phyloP scores from a whole-genome alignment of 2,888 invertebrate genomes.

The Athalia cordata region DNA sequence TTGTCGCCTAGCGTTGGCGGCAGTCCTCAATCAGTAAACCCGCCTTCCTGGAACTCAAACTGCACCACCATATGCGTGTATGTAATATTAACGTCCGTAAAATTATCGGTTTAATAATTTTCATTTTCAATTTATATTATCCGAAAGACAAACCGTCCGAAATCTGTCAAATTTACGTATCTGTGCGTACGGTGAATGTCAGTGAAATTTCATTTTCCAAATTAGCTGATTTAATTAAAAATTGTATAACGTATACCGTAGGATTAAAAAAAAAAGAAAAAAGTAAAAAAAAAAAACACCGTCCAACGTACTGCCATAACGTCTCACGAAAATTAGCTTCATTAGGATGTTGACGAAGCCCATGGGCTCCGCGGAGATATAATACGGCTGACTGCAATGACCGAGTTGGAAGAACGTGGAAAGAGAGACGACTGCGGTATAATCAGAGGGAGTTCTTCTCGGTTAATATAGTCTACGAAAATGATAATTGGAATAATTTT shows the following conservation, averaged over 20 bases:
- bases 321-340: slow-evolving; percentile 61
- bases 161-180: no score
- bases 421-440: slow-evolving; percentile 2
- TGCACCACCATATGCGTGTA: background rate
- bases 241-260: background rate
- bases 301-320: background rate
- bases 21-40: slow-evolving; percentile 31
- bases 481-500: slow-evolving; percentile 59
- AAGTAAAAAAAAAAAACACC: slow-evolving; percentile 11
- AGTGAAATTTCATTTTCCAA: no score
- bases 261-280: slow-evolving; percentile 9
- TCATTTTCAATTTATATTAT: no score
- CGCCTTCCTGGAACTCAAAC: slow-evolving; percentile 33
- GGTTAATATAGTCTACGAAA: slow-evolving; percentile 38
- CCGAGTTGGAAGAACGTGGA: background rate
- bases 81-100: no score
- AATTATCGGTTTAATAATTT: no score
- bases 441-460: background rate
- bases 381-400: background rate
- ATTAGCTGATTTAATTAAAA: background rate
- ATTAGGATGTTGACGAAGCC: slow-evolving; percentile 56
- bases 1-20: slow-evolving; percentile 55
- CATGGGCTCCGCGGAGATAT: slow-evolving; percentile 21
- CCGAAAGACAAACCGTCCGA: no score
- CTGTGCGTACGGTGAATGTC: no score